phyloP scores from a whole-genome alignment of 2,797 vertebrate species.

The Vespertilio murinus region DNA sequence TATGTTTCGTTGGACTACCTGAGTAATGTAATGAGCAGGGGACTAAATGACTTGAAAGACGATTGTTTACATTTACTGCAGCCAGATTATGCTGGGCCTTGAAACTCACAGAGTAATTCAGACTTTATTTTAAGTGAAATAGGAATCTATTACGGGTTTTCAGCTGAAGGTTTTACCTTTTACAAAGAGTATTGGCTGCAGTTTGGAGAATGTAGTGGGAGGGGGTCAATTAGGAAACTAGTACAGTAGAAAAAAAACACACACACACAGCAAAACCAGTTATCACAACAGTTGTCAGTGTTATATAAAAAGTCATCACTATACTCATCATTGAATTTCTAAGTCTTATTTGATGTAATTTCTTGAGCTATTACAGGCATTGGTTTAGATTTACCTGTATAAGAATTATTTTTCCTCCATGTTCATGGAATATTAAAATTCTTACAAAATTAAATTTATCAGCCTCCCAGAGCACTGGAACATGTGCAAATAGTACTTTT shows the following conservation, averaged over 20 bases:
- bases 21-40: background rate
- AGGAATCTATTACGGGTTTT: background rate
- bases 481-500: background rate
- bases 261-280: background rate
- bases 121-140: background rate
- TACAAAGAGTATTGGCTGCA: background rate
- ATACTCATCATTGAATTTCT: background rate
- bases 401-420: background rate
- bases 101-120: background rate
- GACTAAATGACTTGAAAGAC: background rate
- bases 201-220: background rate
- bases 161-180: background rate
- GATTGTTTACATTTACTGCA: background rate
- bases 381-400: background rate
- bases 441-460: background rate
- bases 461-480: background rate
- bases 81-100: background rate
- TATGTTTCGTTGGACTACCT: background rate
- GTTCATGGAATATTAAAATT: conserved; percentile 17
- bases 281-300: background rate
- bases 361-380: background rate
- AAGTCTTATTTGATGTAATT: background rate
- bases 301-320: background rate
- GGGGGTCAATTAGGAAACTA: background rate
- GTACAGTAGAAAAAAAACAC: background rate